Conservation (phyloP, 1,140 invertebrate genomes). For the Trypoxylus dichotomus region DNA sequence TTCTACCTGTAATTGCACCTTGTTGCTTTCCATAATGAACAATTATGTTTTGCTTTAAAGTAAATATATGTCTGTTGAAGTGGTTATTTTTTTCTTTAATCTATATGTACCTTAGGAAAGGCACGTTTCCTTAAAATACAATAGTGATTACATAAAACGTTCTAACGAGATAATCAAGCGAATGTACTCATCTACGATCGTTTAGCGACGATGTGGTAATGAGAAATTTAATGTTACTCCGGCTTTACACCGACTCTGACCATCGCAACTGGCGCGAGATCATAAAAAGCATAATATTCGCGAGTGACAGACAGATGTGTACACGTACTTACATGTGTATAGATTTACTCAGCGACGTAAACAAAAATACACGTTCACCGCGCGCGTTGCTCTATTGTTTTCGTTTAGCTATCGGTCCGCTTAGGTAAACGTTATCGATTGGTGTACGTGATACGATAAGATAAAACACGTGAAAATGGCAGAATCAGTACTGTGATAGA, state of each 20-base stretch:
- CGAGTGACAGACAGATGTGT: neutral
- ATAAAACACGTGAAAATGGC: neutral
- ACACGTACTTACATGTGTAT: neutral
- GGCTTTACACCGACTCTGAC: neutral
- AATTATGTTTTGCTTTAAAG: neutral
- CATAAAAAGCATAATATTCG: constrained; percentile 9
- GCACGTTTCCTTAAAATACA: neutral
- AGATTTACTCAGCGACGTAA: neutral
- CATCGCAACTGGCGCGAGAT: neutral
- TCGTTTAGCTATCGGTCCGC: neutral
- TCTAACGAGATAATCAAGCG: constrained; percentile 10
- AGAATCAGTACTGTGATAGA: neutral
- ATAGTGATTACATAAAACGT: constrained; percentile 1
- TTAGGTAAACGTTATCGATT: constrained; percentile 5
- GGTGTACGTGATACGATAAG: constrained; percentile 12
- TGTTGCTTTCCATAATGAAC: neutral
- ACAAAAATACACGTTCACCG: constrained; percentile 6
- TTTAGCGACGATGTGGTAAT: neutral
- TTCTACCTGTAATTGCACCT: neutral
- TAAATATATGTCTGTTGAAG: neutral
- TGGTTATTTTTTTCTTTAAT: neutral
- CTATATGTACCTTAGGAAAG: neutral
- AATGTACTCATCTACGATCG: neutral
- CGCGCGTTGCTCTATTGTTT: neutral
- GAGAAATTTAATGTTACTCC: constrained; percentile 1